Conservation (phyloP, 2,113 vertebrate species). For the Pangasianodon gigas region DNA sequence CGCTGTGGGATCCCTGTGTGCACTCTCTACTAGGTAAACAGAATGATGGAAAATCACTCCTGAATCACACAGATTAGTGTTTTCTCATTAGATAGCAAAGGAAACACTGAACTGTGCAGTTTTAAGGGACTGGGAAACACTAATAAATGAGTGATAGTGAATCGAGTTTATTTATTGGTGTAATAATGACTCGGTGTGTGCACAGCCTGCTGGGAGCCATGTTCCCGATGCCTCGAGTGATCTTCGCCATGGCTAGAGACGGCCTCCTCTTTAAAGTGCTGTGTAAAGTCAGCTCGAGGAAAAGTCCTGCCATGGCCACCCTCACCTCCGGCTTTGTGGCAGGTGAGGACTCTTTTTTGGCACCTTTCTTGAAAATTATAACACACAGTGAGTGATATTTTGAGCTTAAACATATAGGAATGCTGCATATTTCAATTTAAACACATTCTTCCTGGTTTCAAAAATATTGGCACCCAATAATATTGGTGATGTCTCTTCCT, state of each 20-base stretch:
- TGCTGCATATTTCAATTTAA: background rate
- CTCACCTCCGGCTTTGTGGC: slow-evolving; percentile 78
- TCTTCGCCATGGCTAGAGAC: slow-evolving; percentile 87
- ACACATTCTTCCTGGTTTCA: background rate
- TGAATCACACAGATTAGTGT: background rate
- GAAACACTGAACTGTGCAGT: background rate
- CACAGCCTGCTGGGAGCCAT: slow-evolving; percentile 84
- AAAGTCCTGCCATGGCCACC: slow-evolving; percentile 81
- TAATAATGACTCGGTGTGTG: background rate
- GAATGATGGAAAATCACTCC: background rate
- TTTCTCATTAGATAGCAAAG: background rate
- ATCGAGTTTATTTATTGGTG: background rate
- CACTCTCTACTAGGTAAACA: slow-evolving; percentile 77
- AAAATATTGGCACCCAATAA: background rate
- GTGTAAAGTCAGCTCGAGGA: slow-evolving; percentile 72
- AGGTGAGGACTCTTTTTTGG: slow-evolving; percentile 63
- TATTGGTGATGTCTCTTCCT: background rate
- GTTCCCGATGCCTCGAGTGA: slow-evolving; percentile 87
- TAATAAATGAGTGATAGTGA: background rate
- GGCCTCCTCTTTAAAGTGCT: slow-evolving; percentile 81
- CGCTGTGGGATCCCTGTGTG: slow-evolving; percentile 78
- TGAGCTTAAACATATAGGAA: background rate
- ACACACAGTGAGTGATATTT: background rate
- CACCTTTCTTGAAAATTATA: background rate
- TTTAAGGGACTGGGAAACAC: background rate